Base-by-base conservation (phyloP, 2,113 vertebrate species). In the Dromas ardeola region DNA sequence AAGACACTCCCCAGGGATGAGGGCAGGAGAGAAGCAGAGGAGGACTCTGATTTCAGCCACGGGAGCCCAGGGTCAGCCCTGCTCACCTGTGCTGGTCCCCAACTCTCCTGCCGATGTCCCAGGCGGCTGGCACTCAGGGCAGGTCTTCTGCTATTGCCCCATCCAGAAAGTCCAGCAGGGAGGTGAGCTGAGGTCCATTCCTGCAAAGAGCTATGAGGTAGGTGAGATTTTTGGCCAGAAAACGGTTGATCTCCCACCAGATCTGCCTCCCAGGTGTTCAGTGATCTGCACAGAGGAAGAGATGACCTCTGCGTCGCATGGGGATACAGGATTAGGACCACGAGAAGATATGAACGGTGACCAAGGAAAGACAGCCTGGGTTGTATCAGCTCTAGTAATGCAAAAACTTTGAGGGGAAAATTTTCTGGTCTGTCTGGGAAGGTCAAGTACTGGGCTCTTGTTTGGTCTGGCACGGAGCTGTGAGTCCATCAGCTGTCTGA, bases 291-390 rank as follows among this genome's bases (percentile, higher is more conserved):
- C 2, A 1, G n/a, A 67, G 70, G 20, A 36, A 66, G 74, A 29
- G 23, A 50, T 29, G 26, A 13, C 20, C 19, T 18, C 38, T 13
- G 32, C 1, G 0, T 13, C 55, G 9, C 3, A 2, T 13, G n/a
- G 59, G 16, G 47, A 29, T 36, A 36, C n/a, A 72, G 52, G 32
- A 38, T 20, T 11, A 47, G 52, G 47, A 15, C 7, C 15, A 16
- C 8, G 21, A 73, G 43, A 42, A 80, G 69, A 21, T 23, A 19
- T 1, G 9, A 50, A 47, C 0, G 2, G 20, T 42, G 67, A 27
- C 26, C 62, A 67, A 70, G 72, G 45, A 74, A 43, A 34, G 86
- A 11, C 15, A 73, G 22, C 4, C 59, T 40, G 61, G 59, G 38
- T 13, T 72, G 16, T 71, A 30, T 6, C 63, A 80, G 77, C 47